A percentile compares a stretch with the other conserved stretches of the same genome.
phyloP scores from a whole-genome alignment of 2,113 vertebrate species.

The Carassius carassius region DNA sequence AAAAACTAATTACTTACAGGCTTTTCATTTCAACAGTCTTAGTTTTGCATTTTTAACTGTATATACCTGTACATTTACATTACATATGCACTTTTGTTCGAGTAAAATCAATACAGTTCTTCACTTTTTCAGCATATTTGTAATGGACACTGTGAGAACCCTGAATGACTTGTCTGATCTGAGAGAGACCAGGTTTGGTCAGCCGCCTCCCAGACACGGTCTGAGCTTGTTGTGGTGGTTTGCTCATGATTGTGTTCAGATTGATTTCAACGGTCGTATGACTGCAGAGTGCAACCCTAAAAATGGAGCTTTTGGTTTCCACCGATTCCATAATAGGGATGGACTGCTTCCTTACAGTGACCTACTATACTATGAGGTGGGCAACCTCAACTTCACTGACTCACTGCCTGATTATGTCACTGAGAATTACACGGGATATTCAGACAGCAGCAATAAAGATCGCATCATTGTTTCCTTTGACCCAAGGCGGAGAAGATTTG shows the following conservation, averaged over 20 bases:
- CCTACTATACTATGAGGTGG: constrained; percentile 37
- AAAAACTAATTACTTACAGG: too few species aligned
- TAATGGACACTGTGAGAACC: neutral
- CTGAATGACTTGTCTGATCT: neutral
- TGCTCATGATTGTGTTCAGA: neutral
- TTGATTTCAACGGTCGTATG: constrained; percentile 34
- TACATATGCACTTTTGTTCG: neutral
- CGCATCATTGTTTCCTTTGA: constrained; percentile 40
- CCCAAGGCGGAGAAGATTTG: neutral
- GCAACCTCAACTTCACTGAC: constrained; percentile 13
- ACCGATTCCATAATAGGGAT: constrained; percentile 22
- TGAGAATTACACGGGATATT: neutral
- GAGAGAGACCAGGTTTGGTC: constrained; percentile 20
- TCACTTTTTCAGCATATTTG: neutral
- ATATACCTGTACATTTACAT: neutral
- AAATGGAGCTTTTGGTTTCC: constrained; percentile 21
- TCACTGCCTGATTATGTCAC: constrained; percentile 31
- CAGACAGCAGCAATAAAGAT: constrained; percentile 49
- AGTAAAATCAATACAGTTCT: neutral
- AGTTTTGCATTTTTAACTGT: neutral
- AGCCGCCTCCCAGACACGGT: constrained; percentile 23
- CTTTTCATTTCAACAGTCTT: neutral
- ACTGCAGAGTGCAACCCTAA: neutral
- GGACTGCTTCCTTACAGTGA: constrained; percentile 7
- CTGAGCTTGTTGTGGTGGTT: constrained; percentile 51